Evolutionary conservation across 2,888 invertebrate species (phyloP).

Genomic region (Xanthorhoe designata): DNA sequence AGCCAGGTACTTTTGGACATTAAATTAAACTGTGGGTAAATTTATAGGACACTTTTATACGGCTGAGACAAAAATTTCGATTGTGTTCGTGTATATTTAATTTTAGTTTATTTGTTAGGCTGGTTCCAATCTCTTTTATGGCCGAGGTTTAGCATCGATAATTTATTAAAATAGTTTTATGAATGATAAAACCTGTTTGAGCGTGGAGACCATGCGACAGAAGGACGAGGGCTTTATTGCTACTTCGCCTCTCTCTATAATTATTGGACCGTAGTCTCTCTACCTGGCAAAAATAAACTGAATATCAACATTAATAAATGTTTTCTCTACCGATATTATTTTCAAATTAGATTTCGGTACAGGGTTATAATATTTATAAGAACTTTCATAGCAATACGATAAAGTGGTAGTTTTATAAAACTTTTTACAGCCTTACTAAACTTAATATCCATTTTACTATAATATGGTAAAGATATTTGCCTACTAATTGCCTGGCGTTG

Average conservation of each 20-base stretch:
- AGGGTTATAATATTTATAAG: conserved; percentile 7
- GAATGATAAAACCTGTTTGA: conserved; percentile 77
- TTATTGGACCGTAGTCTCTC: conserved; percentile 46
- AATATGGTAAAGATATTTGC: neutral
- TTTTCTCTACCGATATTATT: conserved; percentile 37
- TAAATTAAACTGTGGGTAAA: conserved; percentile 85
- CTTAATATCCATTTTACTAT: neutral
- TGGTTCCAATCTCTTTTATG: conserved; percentile 80
- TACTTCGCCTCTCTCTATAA: conserved; percentile 54
- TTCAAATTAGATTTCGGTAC: conserved; percentile 32
- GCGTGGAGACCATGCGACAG: conserved; percentile 53
- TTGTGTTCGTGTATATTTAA: conserved; percentile 85
- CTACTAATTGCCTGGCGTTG: conserved; percentile 2
- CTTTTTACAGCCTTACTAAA: conserved; percentile 2
- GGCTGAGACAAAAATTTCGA: conserved; percentile 85
- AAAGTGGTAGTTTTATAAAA: conserved; percentile 3
- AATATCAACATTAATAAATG: conserved; percentile 34
- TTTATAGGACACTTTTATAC: conserved; percentile 86
- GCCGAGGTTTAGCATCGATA: conserved; percentile 77
- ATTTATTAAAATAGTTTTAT: conserved; percentile 83
- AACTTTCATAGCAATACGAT: conserved; percentile 8
- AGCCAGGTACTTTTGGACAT: conserved; percentile 84
- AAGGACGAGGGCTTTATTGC: conserved; percentile 59
- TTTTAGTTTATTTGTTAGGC: conserved; percentile 84
- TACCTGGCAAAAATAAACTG: conserved; percentile 49